These are phyloP conservation scores for Lasioglossum lativentre DNA, from an alignment of 2,888 invertebrate species.

Conservation along the genomic window DNA sequence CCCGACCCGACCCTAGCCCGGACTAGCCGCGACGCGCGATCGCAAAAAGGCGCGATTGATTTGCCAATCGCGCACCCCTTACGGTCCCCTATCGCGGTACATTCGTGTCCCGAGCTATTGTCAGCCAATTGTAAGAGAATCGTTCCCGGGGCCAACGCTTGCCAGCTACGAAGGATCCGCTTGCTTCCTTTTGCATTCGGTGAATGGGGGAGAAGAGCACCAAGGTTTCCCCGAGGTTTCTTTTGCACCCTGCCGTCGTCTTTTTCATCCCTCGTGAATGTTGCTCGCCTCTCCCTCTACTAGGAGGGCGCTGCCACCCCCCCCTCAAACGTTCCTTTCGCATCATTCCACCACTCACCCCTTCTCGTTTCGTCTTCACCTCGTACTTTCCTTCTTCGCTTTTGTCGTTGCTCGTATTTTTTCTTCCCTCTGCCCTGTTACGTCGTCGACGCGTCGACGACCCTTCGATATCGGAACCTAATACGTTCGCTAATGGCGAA, in stretches of 20 bases:
- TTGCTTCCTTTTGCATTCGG: slow-evolving; percentile 66
- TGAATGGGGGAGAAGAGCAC: slow-evolving; percentile 8
- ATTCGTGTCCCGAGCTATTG: slow-evolving; percentile 61
- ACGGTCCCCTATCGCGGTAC: background rate
- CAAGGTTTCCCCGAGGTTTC: slow-evolving; percentile 32
- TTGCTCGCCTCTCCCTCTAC: background rate
- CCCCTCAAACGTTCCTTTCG: background rate
- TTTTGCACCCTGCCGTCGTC: slow-evolving; percentile 18
- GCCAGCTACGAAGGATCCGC: slow-evolving; percentile 42
- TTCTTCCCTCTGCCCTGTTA: background rate
- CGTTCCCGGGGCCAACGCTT: slow-evolving; percentile 30
- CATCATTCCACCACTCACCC: background rate
- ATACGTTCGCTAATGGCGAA: slow-evolving; percentile 23
- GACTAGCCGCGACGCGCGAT: slow-evolving; percentile 20
- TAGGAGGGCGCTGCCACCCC: background rate
- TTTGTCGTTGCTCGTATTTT: slow-evolving; percentile 3
- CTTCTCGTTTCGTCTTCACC: background rate
- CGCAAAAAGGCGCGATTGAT: slow-evolving; percentile 57
- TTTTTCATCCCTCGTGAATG: slow-evolving; percentile 27
- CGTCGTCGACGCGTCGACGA: slow-evolving; percentile 2
- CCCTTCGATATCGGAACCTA: slow-evolving; percentile 17
- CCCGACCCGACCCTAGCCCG: background rate
- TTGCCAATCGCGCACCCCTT: slow-evolving; percentile 17
- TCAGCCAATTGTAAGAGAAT: slow-evolving; percentile 71
- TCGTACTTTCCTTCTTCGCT: background rate